Evolutionary conservation across 2,113 vertebrate genomes (phyloP), one percentile per base, ranked within the genome.

Genomic region (Brienomyrus brachyistius): DNA sequence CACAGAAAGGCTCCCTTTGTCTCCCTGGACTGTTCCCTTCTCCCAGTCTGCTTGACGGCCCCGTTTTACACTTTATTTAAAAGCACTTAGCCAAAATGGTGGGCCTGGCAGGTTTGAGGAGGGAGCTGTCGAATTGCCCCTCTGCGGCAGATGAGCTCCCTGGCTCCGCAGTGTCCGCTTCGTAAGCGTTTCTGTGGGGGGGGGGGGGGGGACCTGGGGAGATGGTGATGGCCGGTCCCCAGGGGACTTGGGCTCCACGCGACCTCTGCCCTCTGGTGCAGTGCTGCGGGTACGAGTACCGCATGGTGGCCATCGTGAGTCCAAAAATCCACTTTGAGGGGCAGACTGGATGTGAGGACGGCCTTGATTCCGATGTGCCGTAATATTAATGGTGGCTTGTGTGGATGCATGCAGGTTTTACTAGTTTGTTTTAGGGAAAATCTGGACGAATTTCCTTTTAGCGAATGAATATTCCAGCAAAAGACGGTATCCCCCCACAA

Each of bases 61-160:
- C 59, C 23, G 45, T 31, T 90, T 90, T 83, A 90, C 85, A 90
- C 82, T 88, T 56, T 66, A 87, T 89, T 83, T 91, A 62, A 50
- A 82, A 89, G 86, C 35, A 50, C 47, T 90, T 27, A 45, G 35
- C 51, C 40, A 48, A 90, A 89, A 88, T 47, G 17, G 17, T 80
- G 31, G 23, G 48, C 59, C 86, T 87, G 47, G n/a, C 40, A 54
- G 86, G 70, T 15, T 56, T 86, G 70, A 74, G 51, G 31, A 13
- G 40, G 45, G 21, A n/a, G 70, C 50, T 40, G 85, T 54, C 2
- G 85, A 35, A 54, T n/a, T 19, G 85, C 17, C 51, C 50, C 31
- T 17, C 51, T 56, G 85, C 0, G 51, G 85, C 59, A 23, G n/a
- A 70, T 45, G 52, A 84, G 52, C 82, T n/a, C 82, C 40, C 82